Base-by-base conservation (phyloP, 37 sponge, comb jelly and placozoan species). In the Agelas oroides region DNA sequence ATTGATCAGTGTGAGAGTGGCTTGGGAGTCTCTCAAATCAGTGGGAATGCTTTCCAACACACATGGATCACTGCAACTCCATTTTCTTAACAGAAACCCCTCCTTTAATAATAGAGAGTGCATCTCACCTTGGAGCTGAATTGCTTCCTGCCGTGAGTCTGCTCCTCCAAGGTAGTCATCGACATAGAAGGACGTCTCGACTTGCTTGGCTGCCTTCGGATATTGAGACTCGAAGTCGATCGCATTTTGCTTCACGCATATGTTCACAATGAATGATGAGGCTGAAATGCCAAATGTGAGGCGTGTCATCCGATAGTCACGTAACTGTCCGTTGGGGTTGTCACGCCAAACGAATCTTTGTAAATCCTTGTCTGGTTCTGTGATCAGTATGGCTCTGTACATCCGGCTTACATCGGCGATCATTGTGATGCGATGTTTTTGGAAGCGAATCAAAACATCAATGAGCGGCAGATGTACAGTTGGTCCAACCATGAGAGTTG, bases 261-360 rank as follows among this genome's bases (percentile, higher is more conserved):
- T 86, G 55, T 86, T 86, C 1, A 78, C 86, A 30, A 70, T 37
- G 38, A 86, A 86, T 5, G 87, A 80, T 2, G 87, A 87, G 39
- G 84, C 75, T 54, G 75, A 75, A 2, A 87, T 76, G 28, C 88
- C 88, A 54, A 87, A 87, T 38, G 82, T 75, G 59, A 87, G 36
- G 21, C 81, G 81, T 25, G 88, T 87, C 81, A 87, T 81, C 3
- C 76, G 74, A 67, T 65, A 81, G 32, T 87, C 80, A 57, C 32
- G 60, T n/a, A 84, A 35, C 17, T 24, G 23, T 3, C 46, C 74
- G 20, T 59, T n/a, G n/a, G 66, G 64, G 57, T 53, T 17, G 27
- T 53, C 73, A 39, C 73, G 53, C 87, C 80, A 87, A 21, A 87
- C 75, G 46, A 87, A 87, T 21, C 87, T 53, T 30, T 80, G 81